Percentiles rank a stretch among this genome's conserved stretches.
Conservation (phyloP, 2,113 vertebrate genomes). For the Cariama cristata region DNA sequence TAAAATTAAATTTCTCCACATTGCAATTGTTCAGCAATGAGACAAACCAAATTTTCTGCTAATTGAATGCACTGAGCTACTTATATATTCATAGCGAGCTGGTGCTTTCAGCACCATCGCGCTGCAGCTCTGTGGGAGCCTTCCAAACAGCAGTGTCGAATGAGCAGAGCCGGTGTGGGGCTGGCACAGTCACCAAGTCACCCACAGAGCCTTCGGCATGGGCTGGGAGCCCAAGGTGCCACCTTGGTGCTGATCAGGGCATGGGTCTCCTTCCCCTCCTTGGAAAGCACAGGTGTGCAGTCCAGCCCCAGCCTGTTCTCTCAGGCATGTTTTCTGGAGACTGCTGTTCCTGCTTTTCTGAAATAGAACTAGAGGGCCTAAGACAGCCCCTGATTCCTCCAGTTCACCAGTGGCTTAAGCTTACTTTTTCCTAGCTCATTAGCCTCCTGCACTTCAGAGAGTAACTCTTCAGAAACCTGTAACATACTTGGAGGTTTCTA, state of each 20-base stretch:
- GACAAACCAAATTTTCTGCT: slow-evolving; percentile 54
- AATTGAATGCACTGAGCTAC: slow-evolving; percentile 54
- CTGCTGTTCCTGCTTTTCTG: not conserved
- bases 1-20: slow-evolving; percentile 65
- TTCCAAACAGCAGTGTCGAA: not conserved
- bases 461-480: not conserved
- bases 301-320: not conserved
- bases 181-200: slow-evolving; percentile 10
- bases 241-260: not conserved
- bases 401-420: not conserved
- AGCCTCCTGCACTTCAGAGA: not conserved
- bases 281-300: not conserved
- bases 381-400: not conserved
- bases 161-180: not conserved
- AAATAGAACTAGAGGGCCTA: not conserved
- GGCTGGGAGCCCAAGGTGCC: not conserved
- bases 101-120: slow-evolving; percentile 7
- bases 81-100: not conserved
- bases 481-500: not conserved
- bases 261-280: not conserved
- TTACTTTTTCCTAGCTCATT: not conserved
- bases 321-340: not conserved
- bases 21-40: slow-evolving; percentile 51
- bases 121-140: not conserved
- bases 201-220: not conserved